Evolutionary conservation across 1,140 invertebrate species (phyloP).

Genomic region (Heliconius eleuchia): DNA sequence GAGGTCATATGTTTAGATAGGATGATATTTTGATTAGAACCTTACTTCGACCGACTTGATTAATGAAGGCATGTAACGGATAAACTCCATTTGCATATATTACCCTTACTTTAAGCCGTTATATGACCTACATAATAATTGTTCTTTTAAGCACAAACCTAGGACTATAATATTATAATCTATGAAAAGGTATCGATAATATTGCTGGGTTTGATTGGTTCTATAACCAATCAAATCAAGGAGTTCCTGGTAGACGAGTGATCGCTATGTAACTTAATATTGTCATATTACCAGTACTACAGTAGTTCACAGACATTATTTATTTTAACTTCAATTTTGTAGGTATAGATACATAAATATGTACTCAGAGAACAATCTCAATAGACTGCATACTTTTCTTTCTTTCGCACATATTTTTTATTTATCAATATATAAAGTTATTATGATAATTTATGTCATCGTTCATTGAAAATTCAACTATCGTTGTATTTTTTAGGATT

Average conservation of each 20-base stretch:
- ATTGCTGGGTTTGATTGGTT: neutral
- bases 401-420: too few species aligned
- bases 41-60: slow-evolving; percentile 44
- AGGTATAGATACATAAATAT: too few species aligned
- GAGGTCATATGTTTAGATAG: slow-evolving; percentile 60
- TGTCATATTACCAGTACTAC: too few species aligned
- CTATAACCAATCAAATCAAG: too few species aligned
- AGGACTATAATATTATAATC: neutral
- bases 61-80: slow-evolving; percentile 31
- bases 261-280: neutral
- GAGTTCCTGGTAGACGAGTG: neutral
- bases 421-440: too few species aligned
- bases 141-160: neutral
- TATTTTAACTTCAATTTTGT: too few species aligned
- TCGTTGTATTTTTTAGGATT: too few species aligned
- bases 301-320: too few species aligned
- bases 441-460: too few species aligned
- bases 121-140: neutral
- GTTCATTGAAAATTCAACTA: too few species aligned
- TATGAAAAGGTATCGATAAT: neutral
- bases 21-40: slow-evolving; percentile 61
- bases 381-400: too few species aligned
- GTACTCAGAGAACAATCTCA: too few species aligned
- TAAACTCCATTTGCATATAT: slow-evolving; percentile 20
- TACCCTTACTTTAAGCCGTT: neutral